These are phyloP conservation scores for Chaetorhynchus papuensis DNA, from an alignment of 2,113 vertebrate genomes.

Conservation along the genomic window DNA sequence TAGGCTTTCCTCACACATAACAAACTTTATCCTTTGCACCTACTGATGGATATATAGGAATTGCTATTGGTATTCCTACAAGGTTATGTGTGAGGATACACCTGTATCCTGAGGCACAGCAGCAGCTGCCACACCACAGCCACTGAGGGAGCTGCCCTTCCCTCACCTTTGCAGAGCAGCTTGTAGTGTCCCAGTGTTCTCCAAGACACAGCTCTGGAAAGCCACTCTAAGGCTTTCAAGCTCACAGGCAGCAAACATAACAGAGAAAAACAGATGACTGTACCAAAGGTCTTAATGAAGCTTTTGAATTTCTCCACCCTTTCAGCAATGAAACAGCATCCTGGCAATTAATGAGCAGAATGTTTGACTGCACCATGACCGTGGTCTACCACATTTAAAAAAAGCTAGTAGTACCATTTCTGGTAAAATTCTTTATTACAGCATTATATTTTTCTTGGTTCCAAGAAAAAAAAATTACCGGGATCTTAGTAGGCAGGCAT, in stretches of 20 bases:
- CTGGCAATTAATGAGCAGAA: not conserved
- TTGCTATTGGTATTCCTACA: not conserved
- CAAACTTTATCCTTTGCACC: not conserved
- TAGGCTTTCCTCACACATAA: not conserved
- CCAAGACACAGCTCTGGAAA: not conserved
- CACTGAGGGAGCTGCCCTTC: not conserved
- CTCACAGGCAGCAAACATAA: not conserved
- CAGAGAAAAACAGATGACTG: not conserved
- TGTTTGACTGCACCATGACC: not conserved
- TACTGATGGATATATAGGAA: not conserved
- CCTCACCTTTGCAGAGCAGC: not conserved
- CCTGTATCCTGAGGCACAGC: not conserved
- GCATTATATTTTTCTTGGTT: not conserved
- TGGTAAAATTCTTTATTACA: not conserved
- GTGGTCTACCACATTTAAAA: not conserved
- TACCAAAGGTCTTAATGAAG: not conserved
- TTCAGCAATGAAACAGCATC: not conserved
- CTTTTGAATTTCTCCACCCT: not conserved
- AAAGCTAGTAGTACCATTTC: not conserved
- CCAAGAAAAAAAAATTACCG: not conserved
- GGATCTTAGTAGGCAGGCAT: not conserved
- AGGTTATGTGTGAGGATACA: not conserved
- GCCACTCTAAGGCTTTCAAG: not conserved
- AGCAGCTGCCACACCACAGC: not conserved
- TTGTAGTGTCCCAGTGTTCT: rapidly evolving